Conservation (phyloP, 2,888 invertebrate genomes). For the Diabrotica balteata region DNA sequence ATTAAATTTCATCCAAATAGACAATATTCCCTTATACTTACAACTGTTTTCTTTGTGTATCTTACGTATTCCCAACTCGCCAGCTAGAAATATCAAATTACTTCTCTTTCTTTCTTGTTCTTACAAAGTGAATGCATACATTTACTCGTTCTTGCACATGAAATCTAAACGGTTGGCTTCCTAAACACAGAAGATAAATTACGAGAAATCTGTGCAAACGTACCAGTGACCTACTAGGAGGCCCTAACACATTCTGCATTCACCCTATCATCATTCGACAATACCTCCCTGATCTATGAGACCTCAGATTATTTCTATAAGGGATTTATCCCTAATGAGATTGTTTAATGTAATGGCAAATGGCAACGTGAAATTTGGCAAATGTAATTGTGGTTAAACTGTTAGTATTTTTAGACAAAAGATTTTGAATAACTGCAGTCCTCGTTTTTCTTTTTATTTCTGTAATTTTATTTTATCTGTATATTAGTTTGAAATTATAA, state of each 20-base stretch:
- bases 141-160: slow-evolving; percentile 3
- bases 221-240: slow-evolving; percentile 22
- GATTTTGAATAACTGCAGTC: neutral
- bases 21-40: neutral
- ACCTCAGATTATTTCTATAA: neutral
- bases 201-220: slow-evolving; percentile 14
- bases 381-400: too few relatives aligned
- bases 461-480: too few relatives aligned
- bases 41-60: neutral
- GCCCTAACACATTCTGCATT: slow-evolving; percentile 16
- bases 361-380: too few relatives aligned
- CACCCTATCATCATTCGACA: slow-evolving; percentile 20
- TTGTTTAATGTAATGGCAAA: neutral
- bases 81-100: slow-evolving; percentile 1
- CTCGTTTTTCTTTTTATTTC: neutral
- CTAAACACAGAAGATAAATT: slow-evolving; percentile 5
- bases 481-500: too few relatives aligned
- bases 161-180: slow-evolving; percentile 15
- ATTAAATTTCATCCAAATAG: too few relatives aligned
- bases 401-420: neutral
- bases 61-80: neutral
- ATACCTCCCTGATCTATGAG: slow-evolving; percentile 19
- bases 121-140: slow-evolving; percentile 3
- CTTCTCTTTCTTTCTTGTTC: slow-evolving; percentile 1
- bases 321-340: slow-evolving; percentile 1